Percentiles rank a stretch among this genome's conserved stretches.
Evolutionary conservation across 2,888 invertebrate genomes (phyloP).

Genomic region (Sceliomorpha sp.): DNA sequence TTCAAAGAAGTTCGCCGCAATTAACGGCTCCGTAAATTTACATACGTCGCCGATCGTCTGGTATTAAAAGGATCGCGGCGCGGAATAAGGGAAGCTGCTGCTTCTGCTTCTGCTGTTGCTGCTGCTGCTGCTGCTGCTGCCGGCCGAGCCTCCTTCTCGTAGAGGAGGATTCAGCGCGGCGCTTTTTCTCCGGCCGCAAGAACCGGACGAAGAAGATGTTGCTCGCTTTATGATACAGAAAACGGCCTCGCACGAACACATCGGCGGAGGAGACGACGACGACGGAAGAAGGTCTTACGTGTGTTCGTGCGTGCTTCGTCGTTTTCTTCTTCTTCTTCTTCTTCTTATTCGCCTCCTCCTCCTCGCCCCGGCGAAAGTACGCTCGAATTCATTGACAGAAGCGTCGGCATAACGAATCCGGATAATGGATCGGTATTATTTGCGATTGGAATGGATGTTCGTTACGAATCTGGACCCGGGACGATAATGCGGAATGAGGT

Average conservation of each 20-base stretch:
- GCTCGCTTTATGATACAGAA: constrained; percentile 35
- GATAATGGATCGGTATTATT: constrained; percentile 43
- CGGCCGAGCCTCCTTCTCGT: too few species aligned
- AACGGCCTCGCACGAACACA: constrained; percentile 13
- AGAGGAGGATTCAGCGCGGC: constrained; percentile 14
- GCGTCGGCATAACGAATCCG: constrained; percentile 21
- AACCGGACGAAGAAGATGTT: constrained; percentile 49
- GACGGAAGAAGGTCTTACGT: too few species aligned
- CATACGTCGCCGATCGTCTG: constrained; percentile 70
- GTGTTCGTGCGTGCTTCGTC: too few species aligned
- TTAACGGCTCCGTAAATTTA: constrained; percentile 73
- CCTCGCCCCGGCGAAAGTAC: too few species aligned
- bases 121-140: too few species aligned
- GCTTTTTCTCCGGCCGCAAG: constrained; percentile 30
- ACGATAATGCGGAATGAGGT: constrained; percentile 26
- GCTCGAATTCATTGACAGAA: constrained; percentile 36
- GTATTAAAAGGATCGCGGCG: constrained; percentile 63
- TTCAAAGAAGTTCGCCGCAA: constrained; percentile 70
- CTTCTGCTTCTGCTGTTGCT: too few species aligned
- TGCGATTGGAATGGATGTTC: constrained; percentile 28
- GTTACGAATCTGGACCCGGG: constrained; percentile 1
- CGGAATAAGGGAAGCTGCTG: constrained; percentile 22
- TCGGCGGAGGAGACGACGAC: not conserved
- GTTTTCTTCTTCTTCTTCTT: too few species aligned
- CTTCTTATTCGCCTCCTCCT: too few species aligned